A percentile compares a stretch with the other conserved stretches of the same genome.
Conservation (phyloP, 2,797 vertebrate species). For the Liasis olivaceus region DNA sequence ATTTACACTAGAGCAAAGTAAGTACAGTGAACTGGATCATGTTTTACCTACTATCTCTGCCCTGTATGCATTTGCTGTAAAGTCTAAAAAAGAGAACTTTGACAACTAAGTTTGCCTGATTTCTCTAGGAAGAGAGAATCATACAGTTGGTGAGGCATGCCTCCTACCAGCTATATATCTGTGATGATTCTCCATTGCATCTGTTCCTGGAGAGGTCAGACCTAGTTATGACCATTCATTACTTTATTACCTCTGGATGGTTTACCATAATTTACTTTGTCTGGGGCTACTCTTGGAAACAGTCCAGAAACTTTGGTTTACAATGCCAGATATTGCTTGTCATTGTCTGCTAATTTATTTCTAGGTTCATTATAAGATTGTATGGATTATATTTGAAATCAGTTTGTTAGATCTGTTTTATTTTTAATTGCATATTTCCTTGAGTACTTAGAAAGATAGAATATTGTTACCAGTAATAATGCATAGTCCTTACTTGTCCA, state of each 20-base stretch:
- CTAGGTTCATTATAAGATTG: background rate
- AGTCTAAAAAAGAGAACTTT: background rate
- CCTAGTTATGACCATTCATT: background rate
- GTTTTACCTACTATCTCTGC: background rate
- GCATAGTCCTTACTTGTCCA: background rate
- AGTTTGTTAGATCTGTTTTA: background rate
- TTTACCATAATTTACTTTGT: background rate
- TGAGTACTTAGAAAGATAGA: background rate
- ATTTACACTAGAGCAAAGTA: background rate
- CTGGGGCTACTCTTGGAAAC: background rate
- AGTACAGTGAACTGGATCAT: background rate
- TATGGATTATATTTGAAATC: background rate
- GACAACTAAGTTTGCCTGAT: background rate
- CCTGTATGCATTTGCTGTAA: background rate
- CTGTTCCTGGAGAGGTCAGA: background rate
- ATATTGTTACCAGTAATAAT: background rate
- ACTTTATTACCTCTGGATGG: background rate
- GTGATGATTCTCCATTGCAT: background rate
- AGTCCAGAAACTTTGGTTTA: background rate
- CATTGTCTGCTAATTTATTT: background rate
- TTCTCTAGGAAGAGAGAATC: background rate
- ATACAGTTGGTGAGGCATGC: background rate
- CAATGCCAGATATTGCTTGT: no score
- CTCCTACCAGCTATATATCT: background rate
- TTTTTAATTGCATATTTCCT: background rate